These are phyloP conservation scores for Asbolus verrucosus DNA, from an alignment of 1,140 invertebrate genomes.

Conservation along the genomic window DNA sequence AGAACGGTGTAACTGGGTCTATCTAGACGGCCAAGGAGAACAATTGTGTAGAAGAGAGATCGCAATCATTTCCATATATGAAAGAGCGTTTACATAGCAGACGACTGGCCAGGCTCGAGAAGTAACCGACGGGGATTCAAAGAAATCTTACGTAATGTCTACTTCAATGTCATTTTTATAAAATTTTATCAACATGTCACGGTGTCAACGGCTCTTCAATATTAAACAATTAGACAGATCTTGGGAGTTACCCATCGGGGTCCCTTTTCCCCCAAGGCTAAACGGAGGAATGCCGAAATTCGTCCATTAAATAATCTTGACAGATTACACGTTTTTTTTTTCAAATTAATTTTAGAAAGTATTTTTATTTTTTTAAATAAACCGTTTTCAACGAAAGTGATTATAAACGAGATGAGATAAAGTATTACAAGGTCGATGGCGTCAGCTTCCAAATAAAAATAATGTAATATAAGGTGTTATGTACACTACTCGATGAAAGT, in stretches of 20 bases:
- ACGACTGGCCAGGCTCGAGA: conserved; percentile 18
- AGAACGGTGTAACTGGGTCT: conserved; percentile 41
- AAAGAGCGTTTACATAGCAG: conserved; percentile 32
- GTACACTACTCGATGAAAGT: conserved; percentile 14
- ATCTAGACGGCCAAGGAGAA: conserved; percentile 39
- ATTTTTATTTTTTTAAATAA: conserved; percentile 7
- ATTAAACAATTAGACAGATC: background rate
- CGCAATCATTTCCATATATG: conserved; percentile 43
- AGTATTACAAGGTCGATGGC: conserved; percentile 48
- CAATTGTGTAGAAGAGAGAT: conserved; percentile 41
- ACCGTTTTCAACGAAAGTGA: background rate
- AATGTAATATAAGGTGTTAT: conserved; percentile 37
- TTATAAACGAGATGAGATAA: conserved; percentile 25
- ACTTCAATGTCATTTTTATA: conserved; percentile 24
- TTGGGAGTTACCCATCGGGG: too few relatives aligned
- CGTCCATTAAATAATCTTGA: too few relatives aligned
- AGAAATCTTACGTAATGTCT: conserved; percentile 37
- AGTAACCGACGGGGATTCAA: conserved; percentile 10
- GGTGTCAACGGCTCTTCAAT: too few relatives aligned
- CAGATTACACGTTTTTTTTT: too few relatives aligned
- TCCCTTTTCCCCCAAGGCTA: too few relatives aligned
- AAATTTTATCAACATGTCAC: background rate
- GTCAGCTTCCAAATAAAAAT: conserved; percentile 42
- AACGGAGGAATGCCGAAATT: too few relatives aligned
- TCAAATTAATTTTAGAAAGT: background rate